These are phyloP conservation scores for Brachionus koreanus DNA, from an alignment of 1,140 invertebrate species.

Conservation along the genomic window DNA sequence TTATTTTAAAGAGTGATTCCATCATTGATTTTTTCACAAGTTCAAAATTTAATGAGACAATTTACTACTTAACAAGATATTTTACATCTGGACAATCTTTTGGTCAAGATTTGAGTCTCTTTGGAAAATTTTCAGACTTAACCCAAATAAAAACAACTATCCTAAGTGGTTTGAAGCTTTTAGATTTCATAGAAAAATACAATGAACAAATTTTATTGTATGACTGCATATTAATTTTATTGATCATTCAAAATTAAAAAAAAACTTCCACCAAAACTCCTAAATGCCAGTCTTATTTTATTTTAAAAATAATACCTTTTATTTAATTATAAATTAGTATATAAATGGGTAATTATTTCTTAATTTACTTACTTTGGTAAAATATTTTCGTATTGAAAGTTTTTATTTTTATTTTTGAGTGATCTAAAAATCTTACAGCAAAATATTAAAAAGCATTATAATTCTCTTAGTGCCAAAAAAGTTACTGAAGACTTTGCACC, in stretches of 20 bases:
- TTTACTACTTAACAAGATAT: conserved; percentile 38
- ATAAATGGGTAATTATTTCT: too few species aligned
- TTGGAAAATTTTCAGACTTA: conserved; percentile 32
- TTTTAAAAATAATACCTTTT: too few species aligned
- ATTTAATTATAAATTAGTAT: too few species aligned
- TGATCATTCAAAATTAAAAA: too few species aligned
- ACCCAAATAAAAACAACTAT: background rate
- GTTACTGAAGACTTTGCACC: conserved; percentile 16
- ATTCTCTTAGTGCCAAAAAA: conserved; percentile 1
- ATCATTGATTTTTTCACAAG: conserved; percentile 34
- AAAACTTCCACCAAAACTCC: background rate
- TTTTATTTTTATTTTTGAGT: too few species aligned
- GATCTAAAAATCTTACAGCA: too few species aligned
- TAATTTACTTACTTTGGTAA: too few species aligned
- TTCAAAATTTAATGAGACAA: conserved; percentile 41
- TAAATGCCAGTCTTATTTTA: too few species aligned
- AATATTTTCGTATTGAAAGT: too few species aligned
- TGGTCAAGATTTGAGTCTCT: background rate
- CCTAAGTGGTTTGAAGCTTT: conserved; percentile 21
- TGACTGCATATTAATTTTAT: background rate
- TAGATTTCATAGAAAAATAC: conserved; percentile 25
- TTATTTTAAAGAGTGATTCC: background rate
- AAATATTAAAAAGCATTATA: background rate
- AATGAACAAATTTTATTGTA: conserved; percentile 40
- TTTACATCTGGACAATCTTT: conserved; percentile 15